Percentiles rank a stretch among this genome's conserved stretches.
Conservation (phyloP, 1,140 invertebrate genomes). For the Pectinophora gossypiella region DNA sequence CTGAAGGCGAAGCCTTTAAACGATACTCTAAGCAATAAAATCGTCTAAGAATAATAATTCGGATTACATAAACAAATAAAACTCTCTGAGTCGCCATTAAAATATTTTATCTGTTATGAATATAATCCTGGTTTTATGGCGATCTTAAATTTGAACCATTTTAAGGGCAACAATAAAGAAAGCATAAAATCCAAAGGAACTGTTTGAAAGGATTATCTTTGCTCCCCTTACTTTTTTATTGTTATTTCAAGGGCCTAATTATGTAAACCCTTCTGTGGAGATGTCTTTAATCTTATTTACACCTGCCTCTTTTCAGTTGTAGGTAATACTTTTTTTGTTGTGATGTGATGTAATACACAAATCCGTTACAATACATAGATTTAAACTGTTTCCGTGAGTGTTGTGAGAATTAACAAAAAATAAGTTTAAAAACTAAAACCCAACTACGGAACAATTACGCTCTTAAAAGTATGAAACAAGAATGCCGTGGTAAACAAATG, state of each 20-base stretch:
- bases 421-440: too few relatives aligned
- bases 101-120: slow-evolving; percentile 74
- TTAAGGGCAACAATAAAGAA: slow-evolving; percentile 58
- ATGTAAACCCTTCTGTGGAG: slow-evolving; percentile 10
- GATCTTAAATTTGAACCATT: slow-evolving; percentile 66
- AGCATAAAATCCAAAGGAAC: slow-evolving; percentile 49
- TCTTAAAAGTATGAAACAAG: too few relatives aligned
- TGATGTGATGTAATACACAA: too few relatives aligned
- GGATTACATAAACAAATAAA: slow-evolving; percentile 68
- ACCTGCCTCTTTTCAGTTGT: not conserved
- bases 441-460: too few relatives aligned
- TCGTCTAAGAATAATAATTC: slow-evolving; percentile 57
- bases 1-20: not conserved
- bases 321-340: too few relatives aligned
- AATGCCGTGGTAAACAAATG: too few relatives aligned
- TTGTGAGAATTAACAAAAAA: too few relatives aligned
- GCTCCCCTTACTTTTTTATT: slow-evolving; percentile 23
- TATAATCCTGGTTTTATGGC: slow-evolving; percentile 65
- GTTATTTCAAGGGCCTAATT: slow-evolving; percentile 21
- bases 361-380: too few relatives aligned
- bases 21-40: slow-evolving; percentile 43
- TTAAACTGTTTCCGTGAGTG: too few relatives aligned
- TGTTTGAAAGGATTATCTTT: slow-evolving; percentile 61
- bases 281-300: not conserved
- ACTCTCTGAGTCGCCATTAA: slow-evolving; percentile 53